phyloP scores from a whole-genome alignment of 2,888 invertebrate genomes.

The Hirudinaria manillensis region DNA sequence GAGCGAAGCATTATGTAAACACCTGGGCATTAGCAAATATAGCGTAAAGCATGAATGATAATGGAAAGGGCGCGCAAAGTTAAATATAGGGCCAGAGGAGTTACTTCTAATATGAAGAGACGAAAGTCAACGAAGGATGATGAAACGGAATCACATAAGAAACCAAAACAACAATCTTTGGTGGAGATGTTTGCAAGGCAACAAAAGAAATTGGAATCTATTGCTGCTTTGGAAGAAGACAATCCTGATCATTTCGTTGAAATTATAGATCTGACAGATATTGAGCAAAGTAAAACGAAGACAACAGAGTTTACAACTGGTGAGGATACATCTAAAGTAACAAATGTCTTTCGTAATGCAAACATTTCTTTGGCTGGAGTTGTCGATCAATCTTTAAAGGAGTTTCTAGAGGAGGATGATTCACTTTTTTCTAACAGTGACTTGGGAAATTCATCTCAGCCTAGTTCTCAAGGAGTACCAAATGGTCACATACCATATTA shows the following conservation, averaged over 20 bases:
- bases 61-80: constrained; percentile 4
- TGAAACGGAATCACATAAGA: background rate
- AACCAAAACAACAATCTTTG: background rate
- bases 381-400: constrained; percentile 7
- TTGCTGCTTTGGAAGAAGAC: background rate
- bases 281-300: too few species aligned
- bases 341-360: background rate
- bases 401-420: constrained; percentile 19
- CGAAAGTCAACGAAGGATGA: background rate
- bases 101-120: too few species aligned
- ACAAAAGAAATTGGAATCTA: background rate
- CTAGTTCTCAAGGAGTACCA: background rate
- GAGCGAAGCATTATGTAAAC: too few species aligned
- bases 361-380: background rate
- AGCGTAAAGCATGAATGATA: background rate
- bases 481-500: constrained; percentile 7
- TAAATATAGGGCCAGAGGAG: background rate
- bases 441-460: background rate
- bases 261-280: too few species aligned
- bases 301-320: too few species aligned
- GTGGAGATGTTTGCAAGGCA: constrained; percentile 9
- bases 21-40: too few species aligned
- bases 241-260: background rate
- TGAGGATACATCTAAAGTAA: too few species aligned
- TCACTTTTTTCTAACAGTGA: constrained; percentile 11